phyloP scores from a whole-genome alignment of 2,888 invertebrate species.

The Dynastes tityus region DNA sequence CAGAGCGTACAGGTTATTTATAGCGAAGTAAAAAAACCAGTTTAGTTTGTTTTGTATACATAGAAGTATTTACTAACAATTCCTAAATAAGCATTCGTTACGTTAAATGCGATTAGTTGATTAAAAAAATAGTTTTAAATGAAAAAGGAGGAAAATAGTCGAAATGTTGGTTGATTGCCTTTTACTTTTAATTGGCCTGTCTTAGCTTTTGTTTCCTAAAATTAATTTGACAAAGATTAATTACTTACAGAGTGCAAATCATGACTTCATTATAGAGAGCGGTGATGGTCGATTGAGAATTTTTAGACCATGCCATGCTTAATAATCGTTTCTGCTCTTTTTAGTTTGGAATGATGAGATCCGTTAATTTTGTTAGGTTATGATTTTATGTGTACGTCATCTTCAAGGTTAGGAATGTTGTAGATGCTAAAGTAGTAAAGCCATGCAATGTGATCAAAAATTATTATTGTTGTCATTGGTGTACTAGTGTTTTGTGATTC shows the following conservation, averaged over 20 bases:
- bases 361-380: constrained; percentile 24
- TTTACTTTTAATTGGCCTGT: background rate
- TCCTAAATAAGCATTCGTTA: background rate
- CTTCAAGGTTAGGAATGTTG: background rate
- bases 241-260: background rate
- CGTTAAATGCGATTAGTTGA: no score
- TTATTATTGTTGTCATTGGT: no score
- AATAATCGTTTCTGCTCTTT: constrained; percentile 32
- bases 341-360: constrained; percentile 1
- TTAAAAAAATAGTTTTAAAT: no score
- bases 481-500: no score
- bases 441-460: no score
- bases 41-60: constrained; percentile 1
- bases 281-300: constrained; percentile 19
- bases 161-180: background rate
- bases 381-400: background rate
- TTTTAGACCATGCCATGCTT: constrained; percentile 26
- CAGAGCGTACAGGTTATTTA: background rate
- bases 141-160: no score
- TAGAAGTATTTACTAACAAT: background rate
- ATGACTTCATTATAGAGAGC: background rate
- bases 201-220: no score
- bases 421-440: no score
- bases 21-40: constrained; percentile 1
- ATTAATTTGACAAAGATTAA: no score